Base-by-base conservation (phyloP, 2,797 vertebrate species). In the Cryptoblepharus egeriae region DNA sequence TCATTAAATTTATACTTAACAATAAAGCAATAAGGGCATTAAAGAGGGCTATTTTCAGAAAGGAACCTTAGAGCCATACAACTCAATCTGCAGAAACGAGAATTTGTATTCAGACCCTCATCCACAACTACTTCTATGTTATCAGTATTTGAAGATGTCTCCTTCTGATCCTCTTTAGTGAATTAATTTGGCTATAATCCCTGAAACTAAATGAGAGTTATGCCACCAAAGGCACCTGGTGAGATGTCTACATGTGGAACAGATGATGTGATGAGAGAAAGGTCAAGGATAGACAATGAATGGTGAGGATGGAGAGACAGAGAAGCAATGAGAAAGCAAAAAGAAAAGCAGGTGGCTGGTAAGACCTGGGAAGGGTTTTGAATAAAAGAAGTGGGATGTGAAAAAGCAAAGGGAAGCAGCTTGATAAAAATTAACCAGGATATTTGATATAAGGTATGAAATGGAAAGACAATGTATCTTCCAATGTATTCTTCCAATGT, bases 121-220 rank as follows among this genome's bases (percentile, higher is more conserved):
- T 24, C 70, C 37, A 13, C 5, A 26, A 42, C 1, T 3, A 63
- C 13, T 55, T 79, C 75, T 60, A 74, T 4, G 26, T n/a, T 81
- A 22, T 30, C 45, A 1, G 10, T 37, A 45, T 45, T 22, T 42
- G 58, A 71, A 71, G 0, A 37, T 42, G 6, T 55, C 67, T 65
- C 24, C 39, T 75, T 49, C 61, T 79, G 74, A 63, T 71, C 75
- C 42, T 72, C 79, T 57, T 32, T 55, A 64, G 11, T 15, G 28
- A 83, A 77, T 77, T 83, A 72, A 79, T 78, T 82, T 85, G 79
- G 80, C 26, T 15, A 10, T 1, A 3, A 4, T 81, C 42, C 28
- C 3, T 32, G 76, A 37, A 57, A 71, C 15, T 42, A n/a, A 10
- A 81, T 65, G 35, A 67, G 60, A 71, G 26, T 18, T 63, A 18